A percentile compares a stretch with the other conserved stretches of the same genome.
These are phyloP conservation scores for Carassius carassius DNA, from an alignment of 2,113 vertebrate genomes.

Conservation along the genomic window DNA sequence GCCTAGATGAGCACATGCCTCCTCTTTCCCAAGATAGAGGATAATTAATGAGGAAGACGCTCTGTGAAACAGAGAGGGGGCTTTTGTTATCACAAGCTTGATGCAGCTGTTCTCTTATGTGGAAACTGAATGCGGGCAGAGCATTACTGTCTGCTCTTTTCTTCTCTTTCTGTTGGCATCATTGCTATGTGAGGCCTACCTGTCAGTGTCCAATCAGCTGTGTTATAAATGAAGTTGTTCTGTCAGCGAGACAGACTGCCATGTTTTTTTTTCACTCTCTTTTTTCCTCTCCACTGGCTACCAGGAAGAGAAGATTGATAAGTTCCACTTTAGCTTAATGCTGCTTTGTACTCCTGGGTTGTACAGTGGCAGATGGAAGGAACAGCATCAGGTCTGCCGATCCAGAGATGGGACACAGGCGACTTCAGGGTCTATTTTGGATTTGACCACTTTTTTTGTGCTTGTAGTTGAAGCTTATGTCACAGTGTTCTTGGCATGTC, in stretches of 20 bases:
- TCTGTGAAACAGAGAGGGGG: background rate
- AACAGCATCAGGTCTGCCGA: background rate
- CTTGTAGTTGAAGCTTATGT: background rate
- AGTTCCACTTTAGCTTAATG: slow-evolving; percentile 28
- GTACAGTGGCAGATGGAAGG: background rate
- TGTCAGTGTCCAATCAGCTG: slow-evolving; percentile 38
- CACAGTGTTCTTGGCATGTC: background rate
- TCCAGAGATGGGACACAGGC: slow-evolving; percentile 6
- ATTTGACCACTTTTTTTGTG: background rate
- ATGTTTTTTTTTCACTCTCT: background rate
- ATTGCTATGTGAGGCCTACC: slow-evolving; percentile 12
- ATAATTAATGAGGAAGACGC: slow-evolving; percentile 43
- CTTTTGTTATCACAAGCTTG: slow-evolving; percentile 15
- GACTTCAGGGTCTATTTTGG: background rate
- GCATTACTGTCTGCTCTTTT: slow-evolving; percentile 13
- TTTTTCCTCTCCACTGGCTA: slow-evolving; percentile 16
- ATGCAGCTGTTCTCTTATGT: slow-evolving; percentile 19
- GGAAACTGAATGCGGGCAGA: background rate
- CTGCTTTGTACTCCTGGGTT: slow-evolving; percentile 14
- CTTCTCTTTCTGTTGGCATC: slow-evolving; percentile 26
- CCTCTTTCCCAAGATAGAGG: background rate
- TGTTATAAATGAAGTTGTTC: slow-evolving; percentile 50
- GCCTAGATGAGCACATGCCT: slow-evolving; percentile 4
- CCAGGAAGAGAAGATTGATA: slow-evolving; percentile 29
- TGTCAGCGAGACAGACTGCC: slow-evolving; percentile 27